Percentiles rank a stretch among this genome's conserved stretches.
Evolutionary conservation across 2,888 invertebrate genomes (phyloP).

Genomic region (Pollenia amentaria): DNA sequence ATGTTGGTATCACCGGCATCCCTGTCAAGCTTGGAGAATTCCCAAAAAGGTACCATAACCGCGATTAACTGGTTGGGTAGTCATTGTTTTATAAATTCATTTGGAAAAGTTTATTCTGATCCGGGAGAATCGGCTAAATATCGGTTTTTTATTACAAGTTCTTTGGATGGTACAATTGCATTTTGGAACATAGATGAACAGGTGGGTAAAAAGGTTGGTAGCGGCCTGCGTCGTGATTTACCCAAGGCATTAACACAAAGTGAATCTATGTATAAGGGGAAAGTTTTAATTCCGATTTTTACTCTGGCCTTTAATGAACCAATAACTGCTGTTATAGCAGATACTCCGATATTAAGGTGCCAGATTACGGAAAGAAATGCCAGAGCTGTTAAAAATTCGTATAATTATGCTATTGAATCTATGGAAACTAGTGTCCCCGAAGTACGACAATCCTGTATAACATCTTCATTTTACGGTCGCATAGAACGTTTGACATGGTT

Average conservation of each 20-base stretch:
- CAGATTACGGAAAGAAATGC: constrained; percentile 63
- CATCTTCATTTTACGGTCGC: constrained; percentile 81
- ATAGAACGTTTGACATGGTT: constrained; percentile 86
- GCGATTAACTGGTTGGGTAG: constrained; percentile 89
- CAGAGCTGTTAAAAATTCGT: constrained; percentile 73
- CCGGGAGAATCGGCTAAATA: constrained; percentile 84
- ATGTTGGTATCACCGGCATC: constrained; percentile 87
- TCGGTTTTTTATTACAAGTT: constrained; percentile 88
- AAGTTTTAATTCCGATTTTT: constrained; percentile 88
- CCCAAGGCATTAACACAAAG: constrained; percentile 87
- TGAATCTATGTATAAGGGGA: constrained; percentile 87
- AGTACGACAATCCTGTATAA: constrained; percentile 78
- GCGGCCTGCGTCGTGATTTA: constrained; percentile 77
- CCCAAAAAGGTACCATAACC: constrained; percentile 88
- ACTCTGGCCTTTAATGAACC: constrained; percentile 85
- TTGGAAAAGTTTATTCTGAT: constrained; percentile 86
- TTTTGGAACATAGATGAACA: constrained; percentile 89
- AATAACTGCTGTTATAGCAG: constrained; percentile 82
- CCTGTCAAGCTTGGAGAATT: constrained; percentile 87
- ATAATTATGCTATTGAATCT: constrained; percentile 76
- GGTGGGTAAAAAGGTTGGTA: constrained; percentile 70
- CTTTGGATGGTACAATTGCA: constrained; percentile 88
- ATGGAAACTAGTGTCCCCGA: constrained; percentile 76
- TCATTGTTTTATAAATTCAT: constrained; percentile 86
- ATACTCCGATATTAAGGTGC: constrained; percentile 78